Percentiles rank a stretch among this genome's conserved stretches.
Conservation (phyloP, 2,888 invertebrate species). For the Cinara cedri region DNA sequence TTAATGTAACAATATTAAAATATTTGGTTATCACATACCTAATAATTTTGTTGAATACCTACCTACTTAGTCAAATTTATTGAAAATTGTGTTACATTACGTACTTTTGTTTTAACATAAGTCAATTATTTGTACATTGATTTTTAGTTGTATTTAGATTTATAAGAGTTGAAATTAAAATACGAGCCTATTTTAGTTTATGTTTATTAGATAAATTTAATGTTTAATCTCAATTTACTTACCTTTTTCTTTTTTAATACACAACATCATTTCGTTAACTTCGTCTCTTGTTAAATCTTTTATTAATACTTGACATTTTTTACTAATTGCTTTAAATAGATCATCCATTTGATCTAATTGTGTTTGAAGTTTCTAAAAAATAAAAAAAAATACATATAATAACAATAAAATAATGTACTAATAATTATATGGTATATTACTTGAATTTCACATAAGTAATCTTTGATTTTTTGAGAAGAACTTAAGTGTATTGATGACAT, state of each 20-base stretch:
- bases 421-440: conserved; percentile 61
- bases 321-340: conserved; percentile 87
- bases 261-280: conserved; percentile 87
- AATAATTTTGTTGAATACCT: too few species aligned
- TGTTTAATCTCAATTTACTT: neutral
- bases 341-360: conserved; percentile 88
- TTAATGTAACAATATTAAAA: too few species aligned
- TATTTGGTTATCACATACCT: too few species aligned
- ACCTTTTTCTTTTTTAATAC: conserved; percentile 81
- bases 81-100: too few species aligned
- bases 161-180: too few species aligned
- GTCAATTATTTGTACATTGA: too few species aligned
- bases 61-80: too few species aligned
- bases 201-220: neutral
- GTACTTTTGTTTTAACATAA: too few species aligned
- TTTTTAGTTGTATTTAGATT: too few species aligned
- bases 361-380: conserved; percentile 71
- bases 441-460: conserved; percentile 77
- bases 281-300: conserved; percentile 88
- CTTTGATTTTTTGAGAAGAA: conserved; percentile 77
- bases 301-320: conserved; percentile 87
- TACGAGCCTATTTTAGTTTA: too few species aligned
- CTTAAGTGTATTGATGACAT: conserved; percentile 75
- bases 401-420: neutral
- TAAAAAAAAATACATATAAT: conserved; percentile 42